Evolutionary conservation across 2,113 vertebrate species (phyloP), one percentile per base, ranked within the genome.

Genomic region (Xyliphius kryptos): DNA sequence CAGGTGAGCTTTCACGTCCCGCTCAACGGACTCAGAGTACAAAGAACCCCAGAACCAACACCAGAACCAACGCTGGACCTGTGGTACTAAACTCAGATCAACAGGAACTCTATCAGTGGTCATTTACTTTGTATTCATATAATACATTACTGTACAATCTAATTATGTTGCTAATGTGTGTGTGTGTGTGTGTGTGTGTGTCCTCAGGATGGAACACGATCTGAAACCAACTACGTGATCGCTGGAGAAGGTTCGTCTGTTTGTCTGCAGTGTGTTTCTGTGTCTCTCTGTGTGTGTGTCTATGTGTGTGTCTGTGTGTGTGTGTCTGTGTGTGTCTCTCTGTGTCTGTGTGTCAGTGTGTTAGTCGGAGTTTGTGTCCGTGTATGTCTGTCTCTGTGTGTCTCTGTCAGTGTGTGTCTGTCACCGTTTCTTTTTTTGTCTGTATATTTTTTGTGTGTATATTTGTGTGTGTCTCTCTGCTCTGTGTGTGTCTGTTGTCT

Each of bases 231-330:
- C 68, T 85, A 84, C 61, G 38, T 87, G 55, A 76, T 53, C 1
- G 84, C 82, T 10, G 85, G 83, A 66, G 85, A 83, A 79, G 83
- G 83, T 86, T 52, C 47, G 76, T 77, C 1, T 58, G 1, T 17
- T 7, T 53, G 32, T 38, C 38, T 20, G 44, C 49, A 40, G 21
- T 2, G 2, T 15, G 14, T 36, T 1, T 32, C 54, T 49, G 77
- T 77, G 2, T 58, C 0, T 17, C 7, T 53, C n/a, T 38, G 38
- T 20, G 36, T 50, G 56, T 48, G 21, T 2, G 2, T 15, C 14
- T 36, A 6, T 60, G 6, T 13, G 12, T 47, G 32, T 64, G 43
- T 54, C 14, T 46, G 14, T 17, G 19, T 43, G n/a, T 57, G 44
- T 26, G 20, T 38, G 13, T 46, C 7, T 49, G 55, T 47, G 20